Base-by-base conservation (phyloP, 2,113 vertebrate species). In the Lanius collurio region DNA sequence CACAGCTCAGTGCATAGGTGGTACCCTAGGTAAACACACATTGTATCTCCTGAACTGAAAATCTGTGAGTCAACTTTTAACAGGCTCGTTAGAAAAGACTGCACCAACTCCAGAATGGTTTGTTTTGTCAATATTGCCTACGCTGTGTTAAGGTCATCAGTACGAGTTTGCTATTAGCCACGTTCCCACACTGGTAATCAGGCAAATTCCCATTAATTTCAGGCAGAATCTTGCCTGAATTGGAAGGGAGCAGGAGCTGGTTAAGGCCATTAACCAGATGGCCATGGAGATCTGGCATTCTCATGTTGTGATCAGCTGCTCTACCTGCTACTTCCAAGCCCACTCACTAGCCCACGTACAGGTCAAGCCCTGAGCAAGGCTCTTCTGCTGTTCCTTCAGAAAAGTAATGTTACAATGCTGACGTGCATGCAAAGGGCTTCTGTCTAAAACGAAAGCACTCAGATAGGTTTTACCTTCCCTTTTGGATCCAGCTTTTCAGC, bases 71-170 rank as follows among this genome's bases (percentile, higher is more conserved):
- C 35, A 57, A 74, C 91, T 91, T 90, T 60, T 63, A 92, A 81
- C 24, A 89, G 83, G 55, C 76, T 93, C 2, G 1, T 88, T 83
- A 92, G 90, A 77, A 88, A 93, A 95, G 82, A 46, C 26, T 12
- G 83, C n/a, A 86, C 14, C 44, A 83, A 60, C 85, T 92, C 88
- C 88, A 91, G 91, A 94, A 91, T 5, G 80, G 44, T 89, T 96
- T 95, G 92, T 96, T 96, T 94, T 90, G 95, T 94, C 94, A 96
- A 94, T 93, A 96, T 60, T 94, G 88, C 90, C 92, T 81, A 95
- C 80, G 28, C 92, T 81, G 68, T 77, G 90, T 78, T 92, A 93
- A 95, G 94, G 94, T 94, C 88, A 93, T 53, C 79, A 82, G 65
- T 31, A 83, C 0, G 2, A 86, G 79, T 33, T 78, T 83, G 62